Evolutionary conservation across 2,888 invertebrate species (phyloP).

Genomic region (Dione juno): DNA sequence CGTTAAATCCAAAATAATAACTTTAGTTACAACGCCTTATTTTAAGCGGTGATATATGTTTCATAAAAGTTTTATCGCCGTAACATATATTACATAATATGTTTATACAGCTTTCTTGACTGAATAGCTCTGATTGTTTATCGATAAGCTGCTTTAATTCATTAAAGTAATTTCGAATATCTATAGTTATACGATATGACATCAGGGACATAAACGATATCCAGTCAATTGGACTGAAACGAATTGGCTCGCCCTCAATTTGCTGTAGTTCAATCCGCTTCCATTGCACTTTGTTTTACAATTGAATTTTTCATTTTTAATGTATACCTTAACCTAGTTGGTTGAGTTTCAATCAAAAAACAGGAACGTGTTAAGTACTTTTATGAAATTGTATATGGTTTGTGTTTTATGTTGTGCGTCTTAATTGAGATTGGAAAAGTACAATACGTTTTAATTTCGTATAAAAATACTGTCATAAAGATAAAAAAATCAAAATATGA

Average conservation of each 20-base stretch:
- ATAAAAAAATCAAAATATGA: no score
- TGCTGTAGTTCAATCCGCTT: conserved; percentile 67
- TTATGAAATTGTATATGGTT: background rate
- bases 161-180: conserved; percentile 54
- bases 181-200: conserved; percentile 43
- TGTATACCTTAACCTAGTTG: conserved; percentile 21
- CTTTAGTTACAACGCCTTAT: conserved; percentile 13
- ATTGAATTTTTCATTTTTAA: conserved; percentile 47
- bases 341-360: background rate
- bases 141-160: conserved; percentile 67
- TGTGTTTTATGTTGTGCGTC: background rate
- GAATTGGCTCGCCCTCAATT: conserved; percentile 79
- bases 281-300: conserved; percentile 74
- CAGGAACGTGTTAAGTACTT: background rate
- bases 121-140: conserved; percentile 54
- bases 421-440: no score
- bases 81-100: background rate
- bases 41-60: conserved; percentile 13
- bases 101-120: background rate
- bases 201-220: conserved; percentile 78
- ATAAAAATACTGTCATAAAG: no score
- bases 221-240: conserved; percentile 82
- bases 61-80: conserved; percentile 20
- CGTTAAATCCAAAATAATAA: background rate
- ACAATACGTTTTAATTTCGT: no score